Conservation (phyloP, 2,113 vertebrate genomes). For the Scartelaos histophorus region DNA sequence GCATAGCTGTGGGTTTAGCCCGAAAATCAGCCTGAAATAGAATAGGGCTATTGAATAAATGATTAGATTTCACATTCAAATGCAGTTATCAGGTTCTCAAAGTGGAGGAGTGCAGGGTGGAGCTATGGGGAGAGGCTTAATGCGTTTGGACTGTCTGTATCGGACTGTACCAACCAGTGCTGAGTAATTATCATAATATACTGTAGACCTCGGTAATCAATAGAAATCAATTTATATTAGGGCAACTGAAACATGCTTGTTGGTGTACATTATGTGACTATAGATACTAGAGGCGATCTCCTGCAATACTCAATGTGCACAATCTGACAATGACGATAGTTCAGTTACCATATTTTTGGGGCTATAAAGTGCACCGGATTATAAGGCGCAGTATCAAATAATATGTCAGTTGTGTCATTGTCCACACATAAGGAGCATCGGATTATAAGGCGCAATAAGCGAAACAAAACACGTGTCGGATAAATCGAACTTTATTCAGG, state of each 20-base stretch:
- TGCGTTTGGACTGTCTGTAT: constrained; percentile 7
- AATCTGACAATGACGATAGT: neutral
- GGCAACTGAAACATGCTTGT: neutral
- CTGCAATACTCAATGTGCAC: neutral
- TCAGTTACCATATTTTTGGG: too few species aligned
- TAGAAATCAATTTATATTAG: neutral
- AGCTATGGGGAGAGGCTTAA: constrained; percentile 3
- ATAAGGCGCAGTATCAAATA: too few species aligned
- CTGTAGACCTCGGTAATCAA: neutral
- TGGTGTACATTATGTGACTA: neutral
- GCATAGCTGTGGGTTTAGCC: constrained; percentile 34
- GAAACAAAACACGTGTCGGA: too few species aligned
- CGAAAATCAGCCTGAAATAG: constrained; percentile 27
- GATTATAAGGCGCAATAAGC: too few species aligned
- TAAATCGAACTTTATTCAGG: too few species aligned
- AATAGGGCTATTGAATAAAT: constrained; percentile 39
- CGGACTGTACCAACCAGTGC: constrained; percentile 1
- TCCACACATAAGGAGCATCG: too few species aligned
- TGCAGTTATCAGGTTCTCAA: constrained; percentile 7
- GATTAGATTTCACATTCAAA: constrained; percentile 26
- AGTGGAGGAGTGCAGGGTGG: constrained; percentile 17
- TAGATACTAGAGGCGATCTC: neutral
- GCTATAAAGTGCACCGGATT: too few species aligned
- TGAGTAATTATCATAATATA: neutral
- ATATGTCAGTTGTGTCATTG: too few species aligned